Conservation (phyloP, 64 coral and sea anemone genomes). For the Acropora yongei region DNA sequence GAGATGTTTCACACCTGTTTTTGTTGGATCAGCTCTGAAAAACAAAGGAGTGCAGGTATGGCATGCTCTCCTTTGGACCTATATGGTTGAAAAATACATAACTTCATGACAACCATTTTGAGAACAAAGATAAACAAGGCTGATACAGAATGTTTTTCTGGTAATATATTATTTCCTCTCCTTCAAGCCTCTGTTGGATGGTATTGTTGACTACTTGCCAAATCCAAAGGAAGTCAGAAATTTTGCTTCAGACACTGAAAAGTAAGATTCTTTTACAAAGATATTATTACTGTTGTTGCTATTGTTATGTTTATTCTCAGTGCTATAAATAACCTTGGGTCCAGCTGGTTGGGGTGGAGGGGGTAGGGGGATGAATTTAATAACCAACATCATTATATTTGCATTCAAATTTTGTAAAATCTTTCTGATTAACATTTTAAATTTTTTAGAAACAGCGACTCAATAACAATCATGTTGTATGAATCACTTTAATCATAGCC, state of each 20-base stretch:
- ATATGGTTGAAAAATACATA: neutral
- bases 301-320: no score
- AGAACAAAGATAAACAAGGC: no score
- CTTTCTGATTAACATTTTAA: no score
- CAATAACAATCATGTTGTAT: neutral
- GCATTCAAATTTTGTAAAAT: no score
- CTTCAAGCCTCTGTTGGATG: conserved; percentile 84
- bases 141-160: no score
- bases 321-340: no score
- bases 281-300: no score
- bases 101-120: neutral
- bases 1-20: conserved; percentile 93
- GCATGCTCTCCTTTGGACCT: neutral
- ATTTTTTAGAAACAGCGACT: no score
- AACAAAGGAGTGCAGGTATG: conserved; percentile 98
- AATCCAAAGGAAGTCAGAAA: conserved; percentile 82
- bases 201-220: conserved; percentile 84
- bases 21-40: conserved; percentile 94
- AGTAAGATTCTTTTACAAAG: conserved; percentile 37
- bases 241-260: conserved; percentile 87
- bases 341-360: no score
- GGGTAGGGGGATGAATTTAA: no score
- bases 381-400: no score
- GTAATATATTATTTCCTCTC: neutral
- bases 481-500: conserved; percentile 31